Base-by-base conservation (phyloP, 1,140 invertebrate genomes). In the Drosophila lacteicornis region DNA sequence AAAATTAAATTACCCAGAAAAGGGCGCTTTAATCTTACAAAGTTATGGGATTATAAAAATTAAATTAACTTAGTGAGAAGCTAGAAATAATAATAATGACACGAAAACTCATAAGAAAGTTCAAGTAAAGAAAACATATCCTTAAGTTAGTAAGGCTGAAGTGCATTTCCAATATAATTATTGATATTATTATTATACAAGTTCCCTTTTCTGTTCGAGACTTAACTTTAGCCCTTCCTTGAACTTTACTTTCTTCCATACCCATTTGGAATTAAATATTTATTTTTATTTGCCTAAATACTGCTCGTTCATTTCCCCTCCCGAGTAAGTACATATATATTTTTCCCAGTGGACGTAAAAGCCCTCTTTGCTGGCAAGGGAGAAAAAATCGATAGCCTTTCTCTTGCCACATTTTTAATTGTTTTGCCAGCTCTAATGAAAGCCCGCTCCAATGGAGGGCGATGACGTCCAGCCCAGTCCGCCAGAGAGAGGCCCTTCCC, bases 321-420 rank as follows among this genome's bases (percentile, higher is more conserved):
- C 8, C n/a, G 0, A 30, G 2, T 3, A 0, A 22, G 12, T 4
- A 11, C 5, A 12, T 11, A 33, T 55, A 12, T 11, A 33, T 55
- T 70, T 58, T 22, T 30, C 42, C 36, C 51, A 71, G 53, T 42
- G 55, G 22, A 59, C 6, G 15, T 49, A 19, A 49, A 25, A 71
- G 27, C 53, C 68, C 66, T 50, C 6, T 69, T 50, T 27, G 65
- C n/a, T 40, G 50, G 25, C 53, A 43, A 43, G 55, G 50, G 27
- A 3, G 2, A 58, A 58, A 73, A 74, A 74, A 74, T 74, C 70
- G 70, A 74, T 74, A 43, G 68, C 67, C 49, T 62, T 74, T 36
- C 71, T 63, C 47, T 77, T 67, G 73, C 60, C 73, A 76, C 73
- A 76, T 77, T 57, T 76, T 75, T 76, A 76, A 79, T 79, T 79